Evolutionary conservation across 2,113 vertebrate species (phyloP).

Genomic region (Ariopsis seemanni): DNA sequence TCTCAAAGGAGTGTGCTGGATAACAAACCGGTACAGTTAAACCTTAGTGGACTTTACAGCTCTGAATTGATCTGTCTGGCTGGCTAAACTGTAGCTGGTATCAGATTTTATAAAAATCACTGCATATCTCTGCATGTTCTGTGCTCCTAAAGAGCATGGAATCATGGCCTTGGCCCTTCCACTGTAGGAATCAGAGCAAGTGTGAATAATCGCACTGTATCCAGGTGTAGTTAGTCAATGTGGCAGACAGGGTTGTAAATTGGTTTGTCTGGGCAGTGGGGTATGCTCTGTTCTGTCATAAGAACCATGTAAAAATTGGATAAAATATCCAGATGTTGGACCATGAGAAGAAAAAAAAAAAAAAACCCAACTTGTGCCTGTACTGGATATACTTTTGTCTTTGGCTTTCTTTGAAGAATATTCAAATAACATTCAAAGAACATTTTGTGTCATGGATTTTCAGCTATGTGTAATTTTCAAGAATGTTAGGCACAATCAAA

Average conservation of each 20-base stretch:
- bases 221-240: conserved; percentile 50
- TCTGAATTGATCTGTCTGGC: conserved; percentile 45
- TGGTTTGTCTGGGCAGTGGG: conserved; percentile 39
- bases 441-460: neutral
- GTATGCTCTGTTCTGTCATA: conserved; percentile 24
- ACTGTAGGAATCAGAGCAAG: conserved; percentile 58
- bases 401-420: neutral
- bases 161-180: conserved; percentile 4
- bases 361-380: conserved; percentile 1
- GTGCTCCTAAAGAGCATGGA: conserved; percentile 46
- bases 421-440: neutral
- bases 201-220: conserved; percentile 61
- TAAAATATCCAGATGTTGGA: conserved; percentile 46
- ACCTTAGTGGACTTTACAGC: conserved; percentile 56
- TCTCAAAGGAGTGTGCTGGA: conserved; percentile 27
- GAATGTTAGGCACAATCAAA: neutral
- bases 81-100: conserved; percentile 54
- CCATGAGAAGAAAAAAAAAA: neutral
- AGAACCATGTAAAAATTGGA: conserved; percentile 29
- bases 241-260: conserved; percentile 50
- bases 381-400: neutral
- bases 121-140: conserved; percentile 48
- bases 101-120: conserved; percentile 66
- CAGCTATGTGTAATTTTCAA: neutral
- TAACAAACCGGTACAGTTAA: conserved; percentile 40